Base-by-base conservation (phyloP, 2,888 invertebrate species). In the Cataglyphis albicans region DNA sequence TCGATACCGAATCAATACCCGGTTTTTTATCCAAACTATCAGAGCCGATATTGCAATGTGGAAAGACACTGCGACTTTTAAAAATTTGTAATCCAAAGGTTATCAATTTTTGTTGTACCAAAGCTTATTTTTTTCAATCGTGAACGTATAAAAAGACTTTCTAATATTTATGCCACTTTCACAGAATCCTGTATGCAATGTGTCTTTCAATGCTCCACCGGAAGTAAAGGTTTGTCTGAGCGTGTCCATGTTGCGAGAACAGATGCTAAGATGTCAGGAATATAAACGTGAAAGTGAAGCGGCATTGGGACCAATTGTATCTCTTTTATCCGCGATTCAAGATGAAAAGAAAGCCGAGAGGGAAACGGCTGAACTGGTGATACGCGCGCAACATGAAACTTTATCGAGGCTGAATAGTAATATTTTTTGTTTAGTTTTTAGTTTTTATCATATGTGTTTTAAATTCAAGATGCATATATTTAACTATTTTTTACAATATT, bases 51-150 rank as follows among this genome's bases (percentile, higher is more conserved):
- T 93, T 98, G 32, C 95, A 96, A 59, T 97, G 97, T 91, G 98
- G 98, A 0, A 97, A 97, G 93, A 96, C 97, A 15, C 95, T 97
- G 89, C 96, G 97, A 91, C 94, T 98, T 41, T 93, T 98, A 21
- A 97, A 96, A 93, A 95, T 96, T 0, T 97, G 97, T 90, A 96
- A 96, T 91, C 96, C 97, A 6, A 96, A 95, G 94, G 97, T 97
- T 93, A 95, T 95, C 82, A 82, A 25, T 64, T 55, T 21, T 32
- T 12, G 68, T 63, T 41, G 6, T 6, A 84, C 41, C 7, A 5
- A 73, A 55, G 57, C 32, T 38, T 80, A 65, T 59, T 35, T 68
- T 61, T 4, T 63, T 68, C 67, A n/a, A 70, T 25, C 6, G 0
- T 41, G 44, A 68, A 6, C 10, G 5, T 15, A 76, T 65, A 52